These are phyloP conservation scores for Drosophila lacicola DNA, from an alignment of 2,888 invertebrate species.

Conservation along the genomic window DNA sequence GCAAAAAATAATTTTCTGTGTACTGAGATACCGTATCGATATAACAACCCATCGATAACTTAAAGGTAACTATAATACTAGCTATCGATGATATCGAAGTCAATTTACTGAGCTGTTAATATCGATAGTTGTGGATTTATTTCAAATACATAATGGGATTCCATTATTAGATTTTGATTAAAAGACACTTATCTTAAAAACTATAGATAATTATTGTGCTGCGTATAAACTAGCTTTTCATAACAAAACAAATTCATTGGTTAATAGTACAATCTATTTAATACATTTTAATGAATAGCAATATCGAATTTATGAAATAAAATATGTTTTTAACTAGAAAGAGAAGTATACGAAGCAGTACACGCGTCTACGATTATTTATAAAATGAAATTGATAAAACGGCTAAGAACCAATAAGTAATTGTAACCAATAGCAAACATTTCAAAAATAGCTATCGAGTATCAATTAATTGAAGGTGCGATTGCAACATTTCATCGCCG, in stretches of 20 bases:
- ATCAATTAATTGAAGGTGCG: conserved; percentile 8
- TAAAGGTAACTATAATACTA: background rate
- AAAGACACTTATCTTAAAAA: background rate
- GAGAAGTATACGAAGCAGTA: too few species aligned
- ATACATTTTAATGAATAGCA: too few species aligned
- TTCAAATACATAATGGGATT: background rate
- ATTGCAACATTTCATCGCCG: background rate
- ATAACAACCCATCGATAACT: conserved; percentile 43
- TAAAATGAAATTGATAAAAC: too few species aligned
- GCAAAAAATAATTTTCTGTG: conserved; percentile 72
- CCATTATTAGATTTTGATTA: background rate
- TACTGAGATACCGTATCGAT: conserved; percentile 63
- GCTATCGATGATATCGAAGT: conserved; percentile 8
- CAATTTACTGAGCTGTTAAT: background rate
- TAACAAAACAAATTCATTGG: background rate
- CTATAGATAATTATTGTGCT: too few species aligned
- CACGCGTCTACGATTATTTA: too few species aligned
- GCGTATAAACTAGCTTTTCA: too few species aligned
- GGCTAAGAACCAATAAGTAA: too few species aligned
- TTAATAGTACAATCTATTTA: too few species aligned
- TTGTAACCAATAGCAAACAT: background rate
- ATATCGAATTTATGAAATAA: too few species aligned
- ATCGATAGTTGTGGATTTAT: conserved; percentile 28
- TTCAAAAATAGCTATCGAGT: background rate
- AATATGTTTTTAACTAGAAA: too few species aligned